These are phyloP conservation scores for Portevinia maculata DNA, from an alignment of 2,888 invertebrate species.

Conservation along the genomic window DNA sequence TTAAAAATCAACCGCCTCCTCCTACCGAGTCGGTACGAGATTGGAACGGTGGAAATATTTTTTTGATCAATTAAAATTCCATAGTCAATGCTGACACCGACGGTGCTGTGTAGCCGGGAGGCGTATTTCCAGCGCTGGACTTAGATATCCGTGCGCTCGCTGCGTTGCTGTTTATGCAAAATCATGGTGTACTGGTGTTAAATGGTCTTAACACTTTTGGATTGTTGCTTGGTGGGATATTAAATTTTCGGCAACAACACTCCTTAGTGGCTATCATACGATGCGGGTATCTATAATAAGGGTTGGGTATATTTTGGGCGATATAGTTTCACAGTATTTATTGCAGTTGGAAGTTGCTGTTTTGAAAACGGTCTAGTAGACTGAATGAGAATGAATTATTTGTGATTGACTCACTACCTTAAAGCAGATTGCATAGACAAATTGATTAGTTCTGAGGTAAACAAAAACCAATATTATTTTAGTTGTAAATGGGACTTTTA, in stretches of 20 bases:
- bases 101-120: conserved; percentile 45
- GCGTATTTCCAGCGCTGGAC: conserved; percentile 39
- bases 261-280: neutral
- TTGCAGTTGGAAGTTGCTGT: conserved; percentile 46
- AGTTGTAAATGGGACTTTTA: too few species aligned
- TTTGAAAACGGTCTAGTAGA: conserved; percentile 23
- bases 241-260: conserved; percentile 43
- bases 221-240: conserved; percentile 7
- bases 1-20: conserved; percentile 32
- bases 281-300: neutral
- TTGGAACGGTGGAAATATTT: conserved; percentile 44
- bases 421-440: too few species aligned
- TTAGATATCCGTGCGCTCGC: conserved; percentile 7
- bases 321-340: conserved; percentile 53
- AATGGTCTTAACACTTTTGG: conserved; percentile 59
- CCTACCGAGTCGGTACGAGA: conserved; percentile 26
- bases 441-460: conserved; percentile 31
- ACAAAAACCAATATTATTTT: too few species aligned
- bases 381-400: conserved; percentile 56
- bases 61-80: conserved; percentile 73
- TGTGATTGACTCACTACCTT: too few species aligned
- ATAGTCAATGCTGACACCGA: conserved; percentile 23
- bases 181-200: conserved; percentile 35
- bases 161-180: conserved; percentile 54
- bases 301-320: conserved; percentile 39